Conservation (phyloP, 2,113 vertebrate genomes). For the Ctenodactylus gundi region DNA sequence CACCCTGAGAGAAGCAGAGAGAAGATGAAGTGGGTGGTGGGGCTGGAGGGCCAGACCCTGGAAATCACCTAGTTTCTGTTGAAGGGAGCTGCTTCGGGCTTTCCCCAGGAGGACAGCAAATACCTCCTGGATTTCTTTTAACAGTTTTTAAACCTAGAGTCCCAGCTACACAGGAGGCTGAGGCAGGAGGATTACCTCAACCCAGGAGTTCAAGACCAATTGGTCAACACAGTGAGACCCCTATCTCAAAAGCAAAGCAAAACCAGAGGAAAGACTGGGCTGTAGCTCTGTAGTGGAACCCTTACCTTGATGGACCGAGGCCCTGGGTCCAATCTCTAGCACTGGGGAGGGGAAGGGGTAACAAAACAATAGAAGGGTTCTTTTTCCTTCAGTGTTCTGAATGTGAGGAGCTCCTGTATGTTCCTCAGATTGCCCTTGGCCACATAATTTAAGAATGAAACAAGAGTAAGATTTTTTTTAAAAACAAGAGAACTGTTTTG, state of each 20-base stretch:
- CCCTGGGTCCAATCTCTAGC: neutral
- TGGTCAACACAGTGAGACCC: neutral
- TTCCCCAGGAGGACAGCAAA: neutral
- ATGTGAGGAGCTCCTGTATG: neutral
- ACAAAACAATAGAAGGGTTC: neutral
- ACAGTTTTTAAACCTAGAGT: neutral
- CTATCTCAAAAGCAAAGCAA: neutral
- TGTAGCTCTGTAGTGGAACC: neutral
- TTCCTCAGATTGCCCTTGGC: slow-evolving; percentile 14
- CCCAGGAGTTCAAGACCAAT: neutral
- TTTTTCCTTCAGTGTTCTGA: neutral
- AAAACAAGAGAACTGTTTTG: neutral
- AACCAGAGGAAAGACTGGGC: neutral
- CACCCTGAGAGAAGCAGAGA: neutral
- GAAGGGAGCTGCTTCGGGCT: neutral
- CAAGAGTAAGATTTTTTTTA: neutral
- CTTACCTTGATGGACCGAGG: neutral
- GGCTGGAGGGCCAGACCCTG: neutral
- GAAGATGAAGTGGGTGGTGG: neutral
- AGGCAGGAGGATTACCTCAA: neutral
- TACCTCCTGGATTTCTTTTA: slow-evolving; percentile 1
- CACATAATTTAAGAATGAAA: neutral
- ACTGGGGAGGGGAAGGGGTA: neutral
- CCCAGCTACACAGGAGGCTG: neutral
- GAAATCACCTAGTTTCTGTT: slow-evolving; percentile 42